Evolutionary conservation across 2,797 vertebrate species (phyloP), one percentile per base, ranked within the genome.

Genomic region (Danio albolineatus): DNA sequence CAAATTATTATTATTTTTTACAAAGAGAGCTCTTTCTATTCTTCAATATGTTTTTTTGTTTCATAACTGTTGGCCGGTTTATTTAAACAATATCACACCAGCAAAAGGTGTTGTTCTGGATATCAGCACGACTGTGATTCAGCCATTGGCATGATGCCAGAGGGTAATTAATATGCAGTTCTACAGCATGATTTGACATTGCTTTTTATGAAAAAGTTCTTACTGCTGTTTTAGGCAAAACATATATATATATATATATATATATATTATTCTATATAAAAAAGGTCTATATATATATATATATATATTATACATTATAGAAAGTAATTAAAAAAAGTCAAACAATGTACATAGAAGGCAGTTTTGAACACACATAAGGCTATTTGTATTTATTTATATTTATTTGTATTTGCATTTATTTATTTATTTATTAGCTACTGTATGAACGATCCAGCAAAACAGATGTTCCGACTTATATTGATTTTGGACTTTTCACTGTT

Each of bases 1-100:
- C 57, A 36, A 54, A 78, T 77, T 10, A n/a, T n/a, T n/a, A n/a
- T n/a, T n/a, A n/a, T 65, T 80, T 78, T 78, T 49, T 51, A 28
- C 66, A 61, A 53, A 69, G 53, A 80, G 17, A 80, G 17, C 83
- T 56, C 9, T 5, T 36, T 44, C 44, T 61, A 8, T 59, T 60
- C 39, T 54, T 46, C 41, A 9, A 36, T 62, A 43, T 79, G 59
- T 54, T 56, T 64, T n/a, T 54, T 48, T 39, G 46, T 48, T 56
- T 28, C 69, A 19, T 73, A 56, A 73, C 38, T 44, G 39, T 65
- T 69, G 51, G 28, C 41, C 60, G 38, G 28, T 80, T 80, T 76
- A 73, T 82, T 82, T 69, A 61, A 28, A 59, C 17, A 73, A 46
- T 7, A 48, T 60, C 6, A n/a, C 14, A 36, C 70, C 17, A 21